Evolutionary conservation across 2,797 vertebrate species (phyloP).

Genomic region (Antrozous pallidus): DNA sequence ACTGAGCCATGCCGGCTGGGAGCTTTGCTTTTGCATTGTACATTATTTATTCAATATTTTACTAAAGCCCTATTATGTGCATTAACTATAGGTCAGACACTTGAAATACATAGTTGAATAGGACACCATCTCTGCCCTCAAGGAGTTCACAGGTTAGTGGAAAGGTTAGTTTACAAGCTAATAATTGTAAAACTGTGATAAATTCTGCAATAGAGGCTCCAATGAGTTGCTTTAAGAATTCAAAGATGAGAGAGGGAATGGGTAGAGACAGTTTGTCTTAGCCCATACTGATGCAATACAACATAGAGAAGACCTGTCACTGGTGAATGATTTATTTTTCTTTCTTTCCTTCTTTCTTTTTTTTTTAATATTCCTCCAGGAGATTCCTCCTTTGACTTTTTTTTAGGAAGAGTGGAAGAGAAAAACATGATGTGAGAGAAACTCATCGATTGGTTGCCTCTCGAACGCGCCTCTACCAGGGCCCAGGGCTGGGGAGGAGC

Average conservation of each 20-base stretch:
- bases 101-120: background rate
- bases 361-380: background rate
- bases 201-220: background rate
- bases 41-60: background rate
- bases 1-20: no score
- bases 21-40: background rate
- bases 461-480: background rate
- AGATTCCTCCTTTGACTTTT: background rate
- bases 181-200: background rate
- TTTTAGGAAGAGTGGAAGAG: background rate
- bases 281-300: background rate
- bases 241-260: background rate
- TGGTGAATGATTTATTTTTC: background rate
- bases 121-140: background rate
- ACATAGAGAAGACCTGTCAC: background rate
- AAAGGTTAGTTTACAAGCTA: background rate
- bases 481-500: background rate
- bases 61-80: background rate
- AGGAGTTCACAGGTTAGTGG: background rate
- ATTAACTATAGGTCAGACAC: background rate
- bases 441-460: background rate
- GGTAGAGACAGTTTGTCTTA: background rate
- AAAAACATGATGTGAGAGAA: background rate
- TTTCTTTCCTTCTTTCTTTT: background rate
- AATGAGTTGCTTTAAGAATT: constrained; percentile 15